Conservation (phyloP, 2,113 vertebrate genomes). For the Panthera leo region DNA sequence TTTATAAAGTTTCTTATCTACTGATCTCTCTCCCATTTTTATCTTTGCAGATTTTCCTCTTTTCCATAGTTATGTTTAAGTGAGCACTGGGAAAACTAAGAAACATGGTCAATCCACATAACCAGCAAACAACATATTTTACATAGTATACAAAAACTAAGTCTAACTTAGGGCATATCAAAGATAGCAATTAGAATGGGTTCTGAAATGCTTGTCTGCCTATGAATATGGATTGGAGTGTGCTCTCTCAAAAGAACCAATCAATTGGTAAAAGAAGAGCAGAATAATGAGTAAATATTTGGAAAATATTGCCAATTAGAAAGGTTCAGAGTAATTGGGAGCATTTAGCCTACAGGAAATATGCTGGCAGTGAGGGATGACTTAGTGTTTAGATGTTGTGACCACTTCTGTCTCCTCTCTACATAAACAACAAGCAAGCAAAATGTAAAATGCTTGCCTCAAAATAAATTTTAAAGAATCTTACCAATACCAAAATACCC, state of each 20-base stretch:
- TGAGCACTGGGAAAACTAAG: neutral
- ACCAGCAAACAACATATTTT: neutral
- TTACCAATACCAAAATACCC: neutral
- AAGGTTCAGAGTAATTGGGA: slow-evolving; percentile 29
- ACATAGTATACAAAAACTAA: neutral
- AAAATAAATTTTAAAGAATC: neutral
- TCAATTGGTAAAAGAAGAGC: slow-evolving; percentile 33
- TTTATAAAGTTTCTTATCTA: neutral
- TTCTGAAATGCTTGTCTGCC: neutral
- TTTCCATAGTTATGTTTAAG: neutral
- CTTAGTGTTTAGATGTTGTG: neutral
- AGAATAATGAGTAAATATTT: slow-evolving; percentile 42
- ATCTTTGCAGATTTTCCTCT: neutral
- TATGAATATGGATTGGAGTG: neutral
- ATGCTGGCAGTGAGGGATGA: neutral
- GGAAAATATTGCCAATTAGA: slow-evolving; percentile 34
- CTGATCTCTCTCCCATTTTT: neutral
- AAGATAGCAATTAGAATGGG: neutral
- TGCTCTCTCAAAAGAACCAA: neutral
- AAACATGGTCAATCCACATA: neutral
- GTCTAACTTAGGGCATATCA: neutral
- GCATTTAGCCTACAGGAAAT: neutral
- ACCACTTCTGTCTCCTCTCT: neutral
- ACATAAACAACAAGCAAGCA: neutral
- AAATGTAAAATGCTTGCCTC: neutral